Evolutionary conservation across 92 coral and sea anemone genomes (phyloP).

Genomic region (Meandrina meandrites): DNA sequence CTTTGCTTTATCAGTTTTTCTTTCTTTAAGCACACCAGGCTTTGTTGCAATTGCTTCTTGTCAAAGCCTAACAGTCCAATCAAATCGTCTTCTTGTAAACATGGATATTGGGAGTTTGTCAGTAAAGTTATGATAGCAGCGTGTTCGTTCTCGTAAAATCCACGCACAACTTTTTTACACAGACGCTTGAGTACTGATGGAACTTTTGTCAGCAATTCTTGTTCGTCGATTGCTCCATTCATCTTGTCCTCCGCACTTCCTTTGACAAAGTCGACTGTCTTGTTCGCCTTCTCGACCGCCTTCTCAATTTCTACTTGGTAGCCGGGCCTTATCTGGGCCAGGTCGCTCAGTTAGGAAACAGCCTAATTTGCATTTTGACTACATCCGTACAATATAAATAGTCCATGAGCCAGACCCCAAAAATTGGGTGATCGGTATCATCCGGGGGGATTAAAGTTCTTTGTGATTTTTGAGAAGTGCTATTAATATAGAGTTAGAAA

Average conservation of each 20-base stretch:
- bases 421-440: too few relatives aligned
- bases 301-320: not conserved
- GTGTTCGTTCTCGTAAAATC: slow-evolving; percentile 93
- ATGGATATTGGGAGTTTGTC: slow-evolving; percentile 85
- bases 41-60: slow-evolving; percentile 87
- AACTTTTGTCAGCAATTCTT: slow-evolving; percentile 85
- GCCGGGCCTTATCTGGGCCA: slow-evolving; percentile 22
- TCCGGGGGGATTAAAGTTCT: too few relatives aligned
- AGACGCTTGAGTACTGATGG: slow-evolving; percentile 87
- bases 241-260: slow-evolving; percentile 48
- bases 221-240: slow-evolving; percentile 90
- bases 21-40: slow-evolving; percentile 79
- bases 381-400: too few relatives aligned
- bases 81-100: slow-evolving; percentile 97
- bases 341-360: not conserved
- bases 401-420: too few relatives aligned
- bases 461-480: too few relatives aligned
- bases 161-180: slow-evolving; percentile 78
- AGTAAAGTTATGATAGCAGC: slow-evolving; percentile 77
- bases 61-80: slow-evolving; percentile 83
- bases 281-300: too few relatives aligned
- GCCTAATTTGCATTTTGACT: too few relatives aligned
- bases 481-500: too few relatives aligned
- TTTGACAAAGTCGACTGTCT: too few relatives aligned
- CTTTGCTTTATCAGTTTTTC: slow-evolving; percentile 96